Evolutionary conservation across 2,888 invertebrate genomes (phyloP).

Genomic region (Pachydiplax longipennis): DNA sequence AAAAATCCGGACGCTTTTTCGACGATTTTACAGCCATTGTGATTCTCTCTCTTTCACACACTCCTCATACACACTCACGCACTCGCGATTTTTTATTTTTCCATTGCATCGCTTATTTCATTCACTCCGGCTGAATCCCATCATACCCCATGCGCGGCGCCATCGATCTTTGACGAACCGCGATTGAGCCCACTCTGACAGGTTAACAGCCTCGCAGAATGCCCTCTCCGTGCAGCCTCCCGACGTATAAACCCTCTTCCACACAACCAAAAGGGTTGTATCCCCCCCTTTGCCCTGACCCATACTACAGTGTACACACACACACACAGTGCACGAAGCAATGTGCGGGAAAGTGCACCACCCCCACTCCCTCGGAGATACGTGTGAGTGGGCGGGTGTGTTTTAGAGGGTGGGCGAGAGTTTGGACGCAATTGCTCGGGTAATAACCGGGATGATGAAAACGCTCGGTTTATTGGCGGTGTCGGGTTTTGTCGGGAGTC

Average conservation of each 20-base stretch:
- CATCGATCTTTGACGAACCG: slow-evolving; percentile 45
- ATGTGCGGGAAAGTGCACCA: not conserved
- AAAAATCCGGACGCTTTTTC: slow-evolving; percentile 41
- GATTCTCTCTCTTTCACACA: not conserved
- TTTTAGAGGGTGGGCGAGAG: not conserved
- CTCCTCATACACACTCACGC: not conserved
- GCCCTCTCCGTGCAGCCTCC: not conserved
- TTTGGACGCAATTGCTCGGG: slow-evolving; percentile 41
- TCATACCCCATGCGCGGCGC: not conserved
- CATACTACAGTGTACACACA: not conserved
- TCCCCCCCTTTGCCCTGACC: not conserved
- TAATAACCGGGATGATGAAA: slow-evolving; percentile 44
- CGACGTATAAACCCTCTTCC: not conserved
- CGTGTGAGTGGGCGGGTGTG: not conserved
- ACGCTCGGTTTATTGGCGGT: slow-evolving; percentile 41
- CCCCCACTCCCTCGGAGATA: not conserved
- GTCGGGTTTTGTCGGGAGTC: slow-evolving; percentile 36
- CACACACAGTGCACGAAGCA: not conserved
- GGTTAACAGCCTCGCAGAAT: slow-evolving; percentile 42
- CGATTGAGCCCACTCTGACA: slow-evolving; percentile 44
- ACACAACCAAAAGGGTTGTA: not conserved
- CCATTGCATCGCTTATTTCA: not conserved
- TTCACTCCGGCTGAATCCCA: not conserved
- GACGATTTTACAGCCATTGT: slow-evolving; percentile 44
- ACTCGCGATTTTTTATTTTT: not conserved